These are phyloP conservation scores for Tanytarsus gracilentus DNA, from an alignment of 2,888 invertebrate genomes.

Conservation along the genomic window DNA sequence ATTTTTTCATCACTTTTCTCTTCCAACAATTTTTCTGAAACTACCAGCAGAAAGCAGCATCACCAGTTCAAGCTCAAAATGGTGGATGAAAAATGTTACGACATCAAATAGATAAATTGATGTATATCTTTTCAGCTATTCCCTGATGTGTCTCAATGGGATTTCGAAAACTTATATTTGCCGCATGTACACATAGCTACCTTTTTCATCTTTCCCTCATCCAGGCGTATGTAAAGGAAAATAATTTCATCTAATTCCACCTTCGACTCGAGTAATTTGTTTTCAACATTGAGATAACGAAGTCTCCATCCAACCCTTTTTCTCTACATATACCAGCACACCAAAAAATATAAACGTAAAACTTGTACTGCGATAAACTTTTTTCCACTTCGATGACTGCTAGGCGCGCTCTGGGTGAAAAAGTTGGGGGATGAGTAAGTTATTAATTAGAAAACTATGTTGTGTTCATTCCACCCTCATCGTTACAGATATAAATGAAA, in stretches of 20 bases:
- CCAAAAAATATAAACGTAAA: background rate
- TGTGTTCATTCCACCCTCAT: background rate
- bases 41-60: background rate
- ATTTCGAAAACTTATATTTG: slow-evolving; percentile 7
- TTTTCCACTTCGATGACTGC: slow-evolving; percentile 1
- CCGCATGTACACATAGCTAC: background rate
- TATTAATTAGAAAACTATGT: slow-evolving; percentile 28
- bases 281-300: background rate
- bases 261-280: slow-evolving; percentile 23
- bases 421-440: background rate
- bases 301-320: background rate
- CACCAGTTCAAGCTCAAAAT: too few species aligned
- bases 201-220: background rate
- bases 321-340: background rate
- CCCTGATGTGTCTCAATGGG: slow-evolving; percentile 26
- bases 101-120: slow-evolving; percentile 28
- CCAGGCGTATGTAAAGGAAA: background rate
- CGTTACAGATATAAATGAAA: background rate
- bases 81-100: slow-evolving; percentile 22
- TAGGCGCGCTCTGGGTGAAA: background rate
- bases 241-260: slow-evolving; percentile 25
- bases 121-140: slow-evolving; percentile 18
- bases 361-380: background rate
- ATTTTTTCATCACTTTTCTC: background rate
- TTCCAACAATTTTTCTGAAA: background rate